These are phyloP conservation scores for Pachycephala philippinensis DNA, from an alignment of 2,113 vertebrate species.

Conservation along the genomic window DNA sequence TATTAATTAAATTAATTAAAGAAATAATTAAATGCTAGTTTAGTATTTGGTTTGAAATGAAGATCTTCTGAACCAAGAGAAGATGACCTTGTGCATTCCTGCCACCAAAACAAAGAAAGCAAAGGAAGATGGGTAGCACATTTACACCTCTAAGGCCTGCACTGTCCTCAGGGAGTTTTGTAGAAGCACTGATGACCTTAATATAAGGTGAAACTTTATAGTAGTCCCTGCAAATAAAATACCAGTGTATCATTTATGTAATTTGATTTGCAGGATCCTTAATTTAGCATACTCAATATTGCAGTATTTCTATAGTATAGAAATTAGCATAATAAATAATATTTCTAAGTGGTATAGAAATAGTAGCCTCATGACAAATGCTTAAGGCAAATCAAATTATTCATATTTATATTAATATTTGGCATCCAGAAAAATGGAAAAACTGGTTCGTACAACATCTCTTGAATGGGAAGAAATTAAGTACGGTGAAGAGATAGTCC, in stretches of 20 bases:
- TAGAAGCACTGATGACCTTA: neutral
- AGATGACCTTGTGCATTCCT: neutral
- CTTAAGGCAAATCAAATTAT: neutral
- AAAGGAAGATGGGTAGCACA: neutral
- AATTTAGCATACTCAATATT: neutral
- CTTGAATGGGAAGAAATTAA: neutral
- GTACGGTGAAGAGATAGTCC: neutral
- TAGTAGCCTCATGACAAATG: neutral
- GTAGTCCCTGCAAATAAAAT: neutral
- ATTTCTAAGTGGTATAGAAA: neutral
- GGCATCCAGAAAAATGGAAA: neutral
- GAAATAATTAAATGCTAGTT: neutral
- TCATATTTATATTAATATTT: neutral
- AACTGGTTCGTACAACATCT: neutral
- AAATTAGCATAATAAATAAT: neutral
- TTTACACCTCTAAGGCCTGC: neutral
- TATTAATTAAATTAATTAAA: neutral
- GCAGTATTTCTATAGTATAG: neutral
- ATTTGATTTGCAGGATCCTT: neutral
- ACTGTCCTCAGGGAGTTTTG: neutral
- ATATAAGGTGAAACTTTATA: neutral
- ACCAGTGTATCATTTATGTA: neutral
- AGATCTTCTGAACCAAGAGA: neutral
- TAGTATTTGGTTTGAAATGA: neutral
- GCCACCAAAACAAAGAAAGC: neutral